Percentiles rank a stretch among this genome's conserved stretches.
These are phyloP conservation scores for Corella eumyota DNA, from an alignment of 23 tunicate species.

Conservation along the genomic window DNA sequence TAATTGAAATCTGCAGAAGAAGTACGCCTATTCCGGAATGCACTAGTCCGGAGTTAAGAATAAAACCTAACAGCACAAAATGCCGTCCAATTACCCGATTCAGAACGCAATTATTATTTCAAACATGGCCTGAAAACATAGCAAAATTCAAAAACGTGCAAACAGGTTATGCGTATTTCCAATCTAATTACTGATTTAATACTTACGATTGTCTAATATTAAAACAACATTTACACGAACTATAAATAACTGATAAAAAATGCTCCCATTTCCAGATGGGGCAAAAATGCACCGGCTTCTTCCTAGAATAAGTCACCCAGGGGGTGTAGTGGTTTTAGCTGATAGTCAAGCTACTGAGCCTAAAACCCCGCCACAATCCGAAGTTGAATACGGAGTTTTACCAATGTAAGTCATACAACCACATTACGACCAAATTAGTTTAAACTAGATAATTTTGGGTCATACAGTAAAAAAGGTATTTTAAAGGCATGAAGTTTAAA, in stretches of 20 bases:
- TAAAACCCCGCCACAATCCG: constrained; percentile 87
- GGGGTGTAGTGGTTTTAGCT: constrained; percentile 26
- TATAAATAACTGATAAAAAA: no score
- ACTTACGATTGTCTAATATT: no score
- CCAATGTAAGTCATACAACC: constrained; percentile 31
- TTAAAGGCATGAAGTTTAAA: no score
- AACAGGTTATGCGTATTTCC: no score
- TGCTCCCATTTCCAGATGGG: constrained; percentile 38
- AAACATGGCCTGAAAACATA: constrained; percentile 33
- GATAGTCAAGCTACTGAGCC: constrained; percentile 51
- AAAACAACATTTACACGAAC: no score
- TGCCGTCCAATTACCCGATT: constrained; percentile 62
- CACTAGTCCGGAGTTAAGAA: constrained; percentile 63
- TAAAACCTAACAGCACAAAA: constrained; percentile 76
- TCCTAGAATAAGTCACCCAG: constrained; percentile 46
- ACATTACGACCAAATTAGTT: no score
- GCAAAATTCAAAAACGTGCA: neutral
- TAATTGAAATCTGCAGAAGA: constrained; percentile 8
- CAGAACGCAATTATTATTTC: constrained; percentile 17
- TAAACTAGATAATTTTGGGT: no score
- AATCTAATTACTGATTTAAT: no score
- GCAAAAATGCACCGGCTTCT: constrained; percentile 54
- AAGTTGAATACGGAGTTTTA: constrained; percentile 41
- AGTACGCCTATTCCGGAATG: constrained; percentile 35
- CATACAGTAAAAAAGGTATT: no score